Base-by-base conservation (phyloP, 2,888 invertebrate species). In the Drosophila neonasuta region DNA sequence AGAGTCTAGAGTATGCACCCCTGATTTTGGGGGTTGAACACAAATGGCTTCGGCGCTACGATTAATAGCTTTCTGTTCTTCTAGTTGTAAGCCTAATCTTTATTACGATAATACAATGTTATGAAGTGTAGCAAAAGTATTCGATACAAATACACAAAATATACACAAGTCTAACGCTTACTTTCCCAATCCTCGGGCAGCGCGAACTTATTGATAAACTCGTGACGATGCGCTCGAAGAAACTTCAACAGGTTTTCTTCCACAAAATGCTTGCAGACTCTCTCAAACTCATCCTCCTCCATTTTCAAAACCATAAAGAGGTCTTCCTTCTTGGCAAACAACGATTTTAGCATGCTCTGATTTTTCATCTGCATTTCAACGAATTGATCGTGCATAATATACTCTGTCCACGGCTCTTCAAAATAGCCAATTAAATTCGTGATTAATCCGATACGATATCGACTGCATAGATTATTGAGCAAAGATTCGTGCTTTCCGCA, bases 371-470 rank as follows among this genome's bases (percentile, higher is more conserved):
- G 81, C 42, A 81, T 32, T 1, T 80, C 80, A 1, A 71, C 52
- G 34, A 89, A 90, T 0, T 83, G 57, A 13, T 88, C 87, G 42
- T 90, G 90, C 80, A 88, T 76, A 3, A 90, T 20, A 0, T 86
- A 73, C 36, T 88, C 86, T 0, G 88, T 86, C 83, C 84, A 85
- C 0, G 84, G 75, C 1, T 82, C 68, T 51, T 85, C 63, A 5
- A 90, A 89, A 52, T 74, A 90, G 1, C 66, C 68, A 2, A 88
- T 4, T 2, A 90, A 87, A 42, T 62, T 80, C 0, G 36, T n/a
- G 2, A 89, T 87, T 10, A 80, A 66, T 5, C 78, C 77, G 2
- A 64, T 1, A 15, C 74, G 74, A 64, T 68, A 88, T 4, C 82
- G 80, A 0, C 13, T n/a, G 1, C 51, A 48, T 1, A 90, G 7